Percentiles rank a stretch among this genome's conserved stretches.
These are phyloP conservation scores for Tenodera sinensis DNA, from an alignment of 2,888 invertebrate species.

Conservation along the genomic window DNA sequence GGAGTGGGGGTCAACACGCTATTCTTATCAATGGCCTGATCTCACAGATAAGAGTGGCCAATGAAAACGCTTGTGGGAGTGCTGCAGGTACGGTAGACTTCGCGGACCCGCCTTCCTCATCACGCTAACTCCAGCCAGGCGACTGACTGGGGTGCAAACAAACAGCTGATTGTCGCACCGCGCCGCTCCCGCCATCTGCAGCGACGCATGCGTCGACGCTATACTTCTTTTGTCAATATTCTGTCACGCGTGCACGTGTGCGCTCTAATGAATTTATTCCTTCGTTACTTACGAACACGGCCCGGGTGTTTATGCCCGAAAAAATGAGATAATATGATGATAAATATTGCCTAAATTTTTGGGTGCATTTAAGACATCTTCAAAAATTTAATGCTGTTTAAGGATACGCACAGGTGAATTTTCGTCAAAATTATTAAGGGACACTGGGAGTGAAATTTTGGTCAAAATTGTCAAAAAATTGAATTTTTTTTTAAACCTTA, in stretches of 20 bases:
- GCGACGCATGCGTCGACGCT: neutral
- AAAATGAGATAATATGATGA: too few relatives aligned
- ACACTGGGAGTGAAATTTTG: too few relatives aligned
- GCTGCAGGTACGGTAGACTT: neutral
- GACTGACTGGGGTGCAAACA: neutral
- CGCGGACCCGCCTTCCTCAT: neutral
- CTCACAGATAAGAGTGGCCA: neutral
- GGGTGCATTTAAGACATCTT: too few relatives aligned
- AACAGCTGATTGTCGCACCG: neutral
- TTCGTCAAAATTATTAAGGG: too few relatives aligned
- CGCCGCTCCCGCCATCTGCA: neutral
- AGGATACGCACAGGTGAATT: too few relatives aligned
- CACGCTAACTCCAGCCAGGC: neutral
- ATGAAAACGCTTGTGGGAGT: neutral
- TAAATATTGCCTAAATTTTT: too few relatives aligned
- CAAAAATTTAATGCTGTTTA: too few relatives aligned
- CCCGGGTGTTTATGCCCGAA: too few relatives aligned
- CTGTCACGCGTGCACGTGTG: neutral
- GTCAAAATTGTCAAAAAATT: too few relatives aligned
- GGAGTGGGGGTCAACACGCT: neutral
- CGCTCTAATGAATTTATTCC: neutral
- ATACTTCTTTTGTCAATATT: neutral
- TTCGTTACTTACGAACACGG: too few relatives aligned
- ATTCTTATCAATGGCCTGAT: neutral
- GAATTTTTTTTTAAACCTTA: too few relatives aligned